These are phyloP conservation scores for Chironomus tentans DNA, from an alignment of 2,888 invertebrate species.

Conservation along the genomic window DNA sequence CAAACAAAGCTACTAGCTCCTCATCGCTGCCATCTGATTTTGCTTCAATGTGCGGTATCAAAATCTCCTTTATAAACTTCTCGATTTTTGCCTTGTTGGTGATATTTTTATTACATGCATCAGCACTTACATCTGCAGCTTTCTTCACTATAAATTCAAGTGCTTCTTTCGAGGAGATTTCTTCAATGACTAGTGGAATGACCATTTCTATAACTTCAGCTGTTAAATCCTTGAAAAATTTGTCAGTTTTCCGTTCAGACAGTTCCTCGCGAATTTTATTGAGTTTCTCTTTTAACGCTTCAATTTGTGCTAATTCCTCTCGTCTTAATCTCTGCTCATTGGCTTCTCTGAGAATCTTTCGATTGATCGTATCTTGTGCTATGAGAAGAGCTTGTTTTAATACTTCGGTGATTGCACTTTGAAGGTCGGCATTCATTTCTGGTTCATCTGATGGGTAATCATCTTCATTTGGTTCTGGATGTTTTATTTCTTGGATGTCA, in stretches of 20 bases:
- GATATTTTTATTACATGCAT: background rate
- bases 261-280: background rate
- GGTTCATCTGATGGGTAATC: background rate
- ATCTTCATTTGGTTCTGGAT: background rate
- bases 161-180: background rate
- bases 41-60: background rate
- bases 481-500: background rate
- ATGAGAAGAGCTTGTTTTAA: background rate
- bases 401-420: no score
- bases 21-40: background rate
- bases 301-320: background rate
- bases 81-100: background rate
- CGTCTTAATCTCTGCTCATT: background rate
- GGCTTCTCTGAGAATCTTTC: background rate
- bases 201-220: background rate
- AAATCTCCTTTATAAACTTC: background rate
- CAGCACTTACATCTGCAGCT: background rate
- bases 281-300: background rate
- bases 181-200: background rate
- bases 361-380: background rate
- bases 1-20: background rate
- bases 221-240: background rate
- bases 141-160: background rate
- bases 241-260: background rate
- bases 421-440: background rate